Base-by-base conservation (phyloP, 2,888 invertebrate genomes). In the Slavum lentiscoides region DNA sequence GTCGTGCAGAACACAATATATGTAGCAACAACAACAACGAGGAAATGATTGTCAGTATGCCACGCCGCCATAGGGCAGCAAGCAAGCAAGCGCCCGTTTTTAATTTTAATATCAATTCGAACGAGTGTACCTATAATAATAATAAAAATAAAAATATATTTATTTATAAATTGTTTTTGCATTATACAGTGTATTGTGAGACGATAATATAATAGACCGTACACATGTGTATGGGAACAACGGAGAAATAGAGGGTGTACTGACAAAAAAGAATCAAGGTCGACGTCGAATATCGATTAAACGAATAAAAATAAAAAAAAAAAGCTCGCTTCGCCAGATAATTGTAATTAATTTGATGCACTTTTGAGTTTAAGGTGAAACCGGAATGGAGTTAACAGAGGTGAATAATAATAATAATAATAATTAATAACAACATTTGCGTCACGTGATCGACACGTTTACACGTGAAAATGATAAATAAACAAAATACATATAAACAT, bases 301-400 rank as follows among this genome's bases (percentile, higher is more conserved):
- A n/a, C 30, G 53, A 6, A 53, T 6, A 6, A 43, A 1, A 43
- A n/a, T 2, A 43, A 43, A 15, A 53, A n/a, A 23, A 43, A 15
- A 9, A 62, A 30, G 53, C 53, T 30, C 21, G 2, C 43, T 61
- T 49, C 3, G 9, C 7, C 13, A 53, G 19, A 53, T 53, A 30
- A 74, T 53, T 13, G 11, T 49, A 62, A 62, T 74, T 49, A 62
- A 62, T 74, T 49, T 21, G 49, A 62, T 62, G 73, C 19, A 62
- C 30, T 74, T 62, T 62, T 73, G 8, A 61, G 49, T 61, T 72
- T 72, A 19, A 39, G 59, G 72, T 72, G 58, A 59, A 72, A 72
- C 39, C 21, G 23, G 59, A 43, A 37, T 8, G 74, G 49, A 74
- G 49, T 19, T 13, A 62, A 53, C 1, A 62, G n/a, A 62, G 15